Evolutionary conservation across 2,888 invertebrate genomes (phyloP).

Genomic region (Neoitamus cyanurus): DNA sequence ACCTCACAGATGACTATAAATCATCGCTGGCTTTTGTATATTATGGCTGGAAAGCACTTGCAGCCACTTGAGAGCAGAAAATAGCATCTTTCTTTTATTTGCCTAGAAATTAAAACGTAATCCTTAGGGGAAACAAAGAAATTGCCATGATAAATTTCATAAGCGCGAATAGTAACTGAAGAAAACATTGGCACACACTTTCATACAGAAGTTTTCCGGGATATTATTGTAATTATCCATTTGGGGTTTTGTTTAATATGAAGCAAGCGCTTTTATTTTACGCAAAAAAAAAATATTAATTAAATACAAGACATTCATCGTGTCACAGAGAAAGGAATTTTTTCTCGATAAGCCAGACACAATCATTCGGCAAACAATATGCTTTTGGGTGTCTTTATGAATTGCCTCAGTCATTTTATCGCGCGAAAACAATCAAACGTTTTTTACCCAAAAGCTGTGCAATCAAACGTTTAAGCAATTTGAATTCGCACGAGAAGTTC

Average conservation of each 20-base stretch:
- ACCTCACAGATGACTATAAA: background rate
- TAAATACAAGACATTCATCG: background rate
- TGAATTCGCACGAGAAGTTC: background rate
- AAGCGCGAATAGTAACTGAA: background rate
- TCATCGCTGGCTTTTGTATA: background rate
- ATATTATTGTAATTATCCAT: background rate
- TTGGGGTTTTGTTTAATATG: background rate
- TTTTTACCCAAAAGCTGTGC: background rate
- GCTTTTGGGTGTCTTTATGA: background rate
- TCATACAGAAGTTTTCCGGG: background rate
- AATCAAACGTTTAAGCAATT: background rate
- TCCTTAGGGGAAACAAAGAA: background rate
- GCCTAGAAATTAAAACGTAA: background rate
- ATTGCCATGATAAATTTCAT: background rate
- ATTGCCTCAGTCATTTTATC: background rate
- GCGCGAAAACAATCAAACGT: background rate
- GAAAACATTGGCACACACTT: background rate
- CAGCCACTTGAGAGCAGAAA: background rate
- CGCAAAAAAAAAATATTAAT: background rate
- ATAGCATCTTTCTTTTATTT: background rate
- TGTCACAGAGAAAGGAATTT: background rate
- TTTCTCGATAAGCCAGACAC: background rate
- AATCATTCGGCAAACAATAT: background rate
- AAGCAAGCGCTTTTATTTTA: background rate
- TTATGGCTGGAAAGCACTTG: background rate